Evolutionary conservation across 2,888 invertebrate genomes (phyloP), one percentile per base, ranked within the genome.

Genomic region (Eupithecia centaureata): DNA sequence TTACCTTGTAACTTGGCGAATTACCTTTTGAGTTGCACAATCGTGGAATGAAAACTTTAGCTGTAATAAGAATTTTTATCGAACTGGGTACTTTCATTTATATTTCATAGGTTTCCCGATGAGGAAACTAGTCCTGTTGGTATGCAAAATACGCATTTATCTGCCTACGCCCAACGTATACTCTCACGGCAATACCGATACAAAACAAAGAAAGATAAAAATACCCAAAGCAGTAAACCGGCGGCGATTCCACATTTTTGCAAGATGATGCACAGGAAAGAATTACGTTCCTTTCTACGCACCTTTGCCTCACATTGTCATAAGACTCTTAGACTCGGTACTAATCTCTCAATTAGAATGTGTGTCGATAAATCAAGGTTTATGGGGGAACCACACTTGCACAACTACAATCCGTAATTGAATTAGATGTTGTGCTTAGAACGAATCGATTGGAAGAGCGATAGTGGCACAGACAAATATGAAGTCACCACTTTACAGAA

Each of bases 341-440:
- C 52, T 65, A 63, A 70, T 66, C 64, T 68, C 64, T 61, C 59
- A 54, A 65, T 63, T 62, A 56, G 33, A 70, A 71, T 73, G 63
- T 67, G 47, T 69, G 64, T 71, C 75, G 63, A 77, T 81, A 81
- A 79, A 77, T 78, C 76, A 74, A 73, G 73, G 75, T 79, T 80
- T 82, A 80, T 83, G 77, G 79, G 75, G 65, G 71, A 52, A 25
- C 52, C 30, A 57, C 32, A 74, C 81, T 88, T 84, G 76, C 86
- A 81, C 85, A 86, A 86, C 33, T 22, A 64, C 18, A 76, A n/a
- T 74, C 75, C 72, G 78, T 85, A 87, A 90, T 88, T 86, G 83
- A 87, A 89, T 90, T 85, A 86, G 81, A 84, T 80, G 87, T 86
- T 86, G 84, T 80, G 83, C 80, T 83, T 83, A 81, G 83, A 90